phyloP scores from a whole-genome alignment of 1,140 invertebrate genomes.

The Rhopalosiphum maidis region DNA sequence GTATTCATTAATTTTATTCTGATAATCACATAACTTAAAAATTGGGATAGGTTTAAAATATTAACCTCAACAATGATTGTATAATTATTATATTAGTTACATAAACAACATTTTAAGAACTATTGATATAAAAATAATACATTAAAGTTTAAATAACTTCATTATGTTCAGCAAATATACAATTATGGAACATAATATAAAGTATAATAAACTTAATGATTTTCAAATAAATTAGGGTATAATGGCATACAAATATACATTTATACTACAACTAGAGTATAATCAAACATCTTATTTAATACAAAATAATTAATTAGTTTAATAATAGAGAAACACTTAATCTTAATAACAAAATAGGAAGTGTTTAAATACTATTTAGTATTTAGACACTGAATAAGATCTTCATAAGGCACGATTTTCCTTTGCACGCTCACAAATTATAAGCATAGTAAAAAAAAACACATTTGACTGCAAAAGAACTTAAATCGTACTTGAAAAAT shows the following conservation, averaged over 20 bases:
- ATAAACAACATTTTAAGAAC: neutral
- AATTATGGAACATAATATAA: neutral
- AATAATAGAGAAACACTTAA: neutral
- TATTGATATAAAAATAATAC: neutral
- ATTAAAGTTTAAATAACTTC: neutral
- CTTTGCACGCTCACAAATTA: neutral
- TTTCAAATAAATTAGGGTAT: neutral
- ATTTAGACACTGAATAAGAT: neutral
- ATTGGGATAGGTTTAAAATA: too few species aligned
- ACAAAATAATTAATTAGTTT: neutral
- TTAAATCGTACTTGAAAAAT: neutral
- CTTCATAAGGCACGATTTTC: neutral
- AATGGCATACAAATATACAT: neutral
- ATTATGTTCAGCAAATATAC: neutral
- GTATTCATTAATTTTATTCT: neutral
- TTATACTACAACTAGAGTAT: neutral
- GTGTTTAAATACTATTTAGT: neutral
- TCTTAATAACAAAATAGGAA: slow-evolving; percentile 6
- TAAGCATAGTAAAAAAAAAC: neutral
- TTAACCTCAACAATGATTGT: neutral
- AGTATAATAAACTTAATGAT: neutral
- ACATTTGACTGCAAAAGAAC: neutral
- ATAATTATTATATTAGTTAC: neutral
- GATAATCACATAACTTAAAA: neutral
- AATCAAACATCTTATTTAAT: neutral